Base-by-base conservation (phyloP, 2,888 invertebrate genomes). In the Bombylius major region DNA sequence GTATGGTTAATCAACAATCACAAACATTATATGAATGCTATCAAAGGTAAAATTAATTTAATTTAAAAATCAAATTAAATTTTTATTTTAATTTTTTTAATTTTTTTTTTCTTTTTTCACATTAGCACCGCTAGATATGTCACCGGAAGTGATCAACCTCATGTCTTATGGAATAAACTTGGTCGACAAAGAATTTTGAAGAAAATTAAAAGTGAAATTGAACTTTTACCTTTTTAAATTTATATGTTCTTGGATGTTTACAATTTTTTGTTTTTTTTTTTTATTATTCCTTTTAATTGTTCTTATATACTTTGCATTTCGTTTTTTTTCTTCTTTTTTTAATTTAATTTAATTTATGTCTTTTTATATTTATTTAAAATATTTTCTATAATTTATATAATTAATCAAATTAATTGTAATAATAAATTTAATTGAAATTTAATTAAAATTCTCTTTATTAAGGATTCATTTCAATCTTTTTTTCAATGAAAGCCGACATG, bases 111-210 rank as follows among this genome's bases (percentile, higher is more conserved):
- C n/a, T 23, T 23, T 23, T 23, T 3, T 23, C 23, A 23, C 23
- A 23, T 23, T 2, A 23, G 23, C 23, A 23, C 23, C 56, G 70
- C 72, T 42, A 66, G 71, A 47, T 62, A 62, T 46, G 71, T 73
- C 51, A 65, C 71, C 39, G 73, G 73, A 52, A 64, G 67, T 55
- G 47, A 58, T 5, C 67, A 68, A 53, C 65, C 72, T 5, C 65
- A 72, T 62, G 65, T 74, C 14, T 68, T 74, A 56, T 74, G 74
- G 74, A 74, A 73, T 60, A 71, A 72, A 63, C 68, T 72, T 56
- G 73, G 73, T 60, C 69, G 75, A 42, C 73, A 73, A 61, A 67
- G 73, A 5, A 69, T 73, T 49, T 62, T 73, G 50, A 67, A 71
- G 60, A 63, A 67, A 61, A 70, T 73, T 33, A 70, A 72, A 61